A percentile compares a stretch with the other conserved stretches of the same genome.
phyloP scores from a whole-genome alignment of 2,888 invertebrate species.

The Resseliella maxima region DNA sequence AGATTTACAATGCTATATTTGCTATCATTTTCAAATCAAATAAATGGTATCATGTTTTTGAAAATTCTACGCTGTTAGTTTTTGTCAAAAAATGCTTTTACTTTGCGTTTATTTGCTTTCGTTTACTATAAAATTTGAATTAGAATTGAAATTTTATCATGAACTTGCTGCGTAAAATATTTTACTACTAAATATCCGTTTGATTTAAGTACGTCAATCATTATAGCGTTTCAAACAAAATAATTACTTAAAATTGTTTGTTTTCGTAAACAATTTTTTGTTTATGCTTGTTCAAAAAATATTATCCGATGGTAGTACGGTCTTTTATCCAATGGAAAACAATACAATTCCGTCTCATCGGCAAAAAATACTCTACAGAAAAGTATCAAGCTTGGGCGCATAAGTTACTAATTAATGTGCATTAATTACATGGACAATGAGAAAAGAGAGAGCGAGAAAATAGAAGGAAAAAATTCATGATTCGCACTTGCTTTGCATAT shows the following conservation, averaged over 20 bases:
- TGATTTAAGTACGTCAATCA: no score
- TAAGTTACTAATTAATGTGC: slow-evolving; percentile 24
- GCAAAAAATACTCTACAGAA: background rate
- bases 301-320: no score
- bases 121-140: no score
- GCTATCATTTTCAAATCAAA: background rate
- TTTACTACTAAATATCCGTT: no score
- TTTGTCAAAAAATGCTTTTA: background rate
- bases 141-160: no score
- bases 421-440: slow-evolving; percentile 4
- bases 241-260: no score
- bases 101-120: background rate
- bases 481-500: background rate
- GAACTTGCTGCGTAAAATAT: no score
- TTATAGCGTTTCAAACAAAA: no score
- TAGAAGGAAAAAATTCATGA: background rate
- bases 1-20: background rate
- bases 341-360: background rate
- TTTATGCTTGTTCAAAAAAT: no score
- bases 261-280: no score
- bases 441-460: background rate
- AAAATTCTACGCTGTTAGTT: background rate
- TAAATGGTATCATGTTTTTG: background rate
- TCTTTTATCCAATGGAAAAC: no score
- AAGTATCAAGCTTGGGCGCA: background rate